Percentiles rank a stretch among this genome's conserved stretches.
Evolutionary conservation across 1,140 invertebrate species (phyloP).

Genomic region (Epicauta chinensis): DNA sequence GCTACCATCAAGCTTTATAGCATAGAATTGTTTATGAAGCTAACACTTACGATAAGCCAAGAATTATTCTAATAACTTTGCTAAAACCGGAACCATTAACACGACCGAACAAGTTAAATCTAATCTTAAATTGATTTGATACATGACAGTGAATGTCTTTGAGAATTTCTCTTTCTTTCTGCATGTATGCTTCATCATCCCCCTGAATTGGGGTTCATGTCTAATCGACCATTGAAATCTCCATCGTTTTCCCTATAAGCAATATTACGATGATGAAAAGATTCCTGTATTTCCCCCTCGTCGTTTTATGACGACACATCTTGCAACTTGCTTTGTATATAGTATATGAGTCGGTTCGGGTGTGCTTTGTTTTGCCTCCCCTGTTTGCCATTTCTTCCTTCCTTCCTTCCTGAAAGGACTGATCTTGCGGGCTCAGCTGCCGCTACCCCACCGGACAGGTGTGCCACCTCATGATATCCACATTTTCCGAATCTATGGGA

Average conservation of each 20-base stretch:
- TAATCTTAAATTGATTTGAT: too few species aligned
- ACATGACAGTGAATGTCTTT: too few species aligned
- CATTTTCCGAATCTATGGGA: too few species aligned
- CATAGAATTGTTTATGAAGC: slow-evolving; percentile 1
- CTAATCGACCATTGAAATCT: too few species aligned
- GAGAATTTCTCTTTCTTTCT: too few species aligned
- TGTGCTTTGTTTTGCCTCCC: slow-evolving; percentile 21
- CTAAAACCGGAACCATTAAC: too few species aligned
- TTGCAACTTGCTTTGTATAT: slow-evolving; percentile 22
- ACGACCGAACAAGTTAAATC: too few species aligned
- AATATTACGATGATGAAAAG: slow-evolving; percentile 5
- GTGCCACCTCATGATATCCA: neutral
- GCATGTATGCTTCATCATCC: too few species aligned
- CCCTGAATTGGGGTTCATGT: too few species aligned
- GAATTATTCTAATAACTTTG: too few species aligned
- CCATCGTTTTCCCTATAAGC: slow-evolving; percentile 5
- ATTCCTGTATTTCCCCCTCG: slow-evolving; percentile 1
- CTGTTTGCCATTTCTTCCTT: slow-evolving; percentile 21
- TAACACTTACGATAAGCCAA: too few species aligned
- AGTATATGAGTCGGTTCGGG: slow-evolving; percentile 16
- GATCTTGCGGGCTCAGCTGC: slow-evolving; percentile 6
- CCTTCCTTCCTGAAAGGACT: slow-evolving; percentile 16
- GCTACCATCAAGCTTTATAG: neutral
- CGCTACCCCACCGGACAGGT: slow-evolving; percentile 3
- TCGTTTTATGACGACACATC: slow-evolving; percentile 7